Base-by-base conservation (phyloP, 1,140 invertebrate genomes). In the Leguminivora glycinivorella region DNA sequence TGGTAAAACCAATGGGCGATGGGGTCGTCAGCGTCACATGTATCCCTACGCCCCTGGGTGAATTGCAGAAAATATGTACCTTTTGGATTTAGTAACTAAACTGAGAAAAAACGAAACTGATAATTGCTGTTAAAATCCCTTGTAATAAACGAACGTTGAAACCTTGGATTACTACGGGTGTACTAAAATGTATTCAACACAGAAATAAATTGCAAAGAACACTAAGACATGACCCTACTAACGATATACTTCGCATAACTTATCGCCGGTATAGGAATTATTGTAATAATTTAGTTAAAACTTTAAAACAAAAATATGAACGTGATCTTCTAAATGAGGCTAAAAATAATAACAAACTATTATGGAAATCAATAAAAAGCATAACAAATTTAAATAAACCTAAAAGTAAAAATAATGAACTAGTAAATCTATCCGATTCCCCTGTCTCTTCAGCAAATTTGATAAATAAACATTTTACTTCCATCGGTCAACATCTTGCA, bases 251-350 rank as follows among this genome's bases (percentile, higher is more conserved):
- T 9, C 56, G 66, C 66, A 29, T 75, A 17, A 74, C 60, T 25
- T 78, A 72, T 56, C 70, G 9, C 9, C 24, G 76, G 0, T 76
- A 78, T 67, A 69, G 74, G 10, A 78, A 72, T 56, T 76, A 70
- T 43, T 78, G 74, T 22, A 75, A 70, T 31, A 78, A 74, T 47
- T 24, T 78, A 17, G 29, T 78, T 14, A 74, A 78, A 74, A 74
- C 70, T 56, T 0, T 74, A 14, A 78, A 75, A 70, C 56, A 25
- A 10, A 29, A 58, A 4, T 75, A 72, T 66, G 70, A 74, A 70
- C 60, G 58, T 7, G 14, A 25, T 4, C 29, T 72, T 70, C 60
- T 78, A 68, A 12, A 34, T 56, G 70, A 75, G 43, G 52, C 70
- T 10, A 71, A 66, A 56, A 72, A 68, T 47, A 74, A 76, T 25